phyloP scores from a whole-genome alignment of 2,113 vertebrate genomes.

The Clarias batrachus region DNA sequence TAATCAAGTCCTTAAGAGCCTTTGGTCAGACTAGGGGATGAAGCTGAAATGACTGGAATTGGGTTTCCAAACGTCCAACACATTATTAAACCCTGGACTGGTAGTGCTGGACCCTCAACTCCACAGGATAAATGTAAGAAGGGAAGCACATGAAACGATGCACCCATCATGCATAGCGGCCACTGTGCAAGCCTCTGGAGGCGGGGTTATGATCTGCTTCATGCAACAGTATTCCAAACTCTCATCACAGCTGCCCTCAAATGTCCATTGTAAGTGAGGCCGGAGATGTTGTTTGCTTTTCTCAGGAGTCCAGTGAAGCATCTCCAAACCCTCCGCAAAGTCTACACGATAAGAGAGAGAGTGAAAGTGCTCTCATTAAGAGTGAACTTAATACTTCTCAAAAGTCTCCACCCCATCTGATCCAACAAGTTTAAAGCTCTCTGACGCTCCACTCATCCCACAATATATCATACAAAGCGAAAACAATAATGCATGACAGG shows the following conservation, averaged over 20 bases:
- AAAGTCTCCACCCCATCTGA: conserved; percentile 2
- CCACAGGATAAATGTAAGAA: no score
- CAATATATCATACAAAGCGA: neutral
- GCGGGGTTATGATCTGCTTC: no score
- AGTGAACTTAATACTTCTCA: neutral
- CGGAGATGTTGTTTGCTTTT: neutral
- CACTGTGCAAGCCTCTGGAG: no score
- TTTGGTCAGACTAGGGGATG: no score
- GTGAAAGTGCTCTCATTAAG: neutral
- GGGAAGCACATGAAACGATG: no score
- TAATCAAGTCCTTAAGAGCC: no score
- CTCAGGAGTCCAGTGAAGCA: neutral
- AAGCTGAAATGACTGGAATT: no score
- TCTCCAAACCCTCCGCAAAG: neutral
- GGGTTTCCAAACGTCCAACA: no score
- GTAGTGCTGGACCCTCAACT: no score
- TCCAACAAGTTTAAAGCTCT: neutral
- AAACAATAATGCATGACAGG: neutral
- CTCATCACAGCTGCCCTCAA: neutral
- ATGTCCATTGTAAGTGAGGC: neutral
- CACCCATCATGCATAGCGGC: no score
- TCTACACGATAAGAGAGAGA: neutral
- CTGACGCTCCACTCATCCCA: neutral
- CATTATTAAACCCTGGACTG: no score
- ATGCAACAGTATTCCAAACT: neutral